Percentiles rank a stretch among this genome's conserved stretches.
Evolutionary conservation across 2,888 invertebrate genomes (phyloP).

Genomic region (Tupiocoris notatus): DNA sequence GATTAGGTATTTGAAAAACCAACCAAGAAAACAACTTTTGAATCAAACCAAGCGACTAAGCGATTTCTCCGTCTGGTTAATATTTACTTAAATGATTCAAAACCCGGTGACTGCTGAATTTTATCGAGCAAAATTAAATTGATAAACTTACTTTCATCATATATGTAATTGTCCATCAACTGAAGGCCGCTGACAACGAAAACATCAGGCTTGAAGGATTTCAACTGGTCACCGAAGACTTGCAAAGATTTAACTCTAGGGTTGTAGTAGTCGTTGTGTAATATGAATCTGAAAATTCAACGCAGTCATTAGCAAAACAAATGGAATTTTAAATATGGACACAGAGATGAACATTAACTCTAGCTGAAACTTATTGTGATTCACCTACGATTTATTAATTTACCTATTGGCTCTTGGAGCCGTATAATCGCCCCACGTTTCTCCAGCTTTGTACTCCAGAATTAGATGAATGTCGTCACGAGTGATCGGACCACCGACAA

Average conservation of each 20-base stretch:
- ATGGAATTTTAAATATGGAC: no score
- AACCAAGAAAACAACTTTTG: no score
- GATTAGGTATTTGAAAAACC: no score
- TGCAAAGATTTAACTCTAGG: conserved; percentile 72
- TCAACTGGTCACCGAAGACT: conserved; percentile 64
- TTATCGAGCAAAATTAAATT: neutral
- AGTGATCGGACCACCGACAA: conserved; percentile 64
- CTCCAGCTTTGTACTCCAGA: conserved; percentile 74
- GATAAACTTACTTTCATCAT: conserved; percentile 59
- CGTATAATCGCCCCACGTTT: conserved; percentile 70
- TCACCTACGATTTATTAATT: no score
- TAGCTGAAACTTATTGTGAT: no score
- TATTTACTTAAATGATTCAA: conserved; percentile 7
- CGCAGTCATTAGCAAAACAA: no score
- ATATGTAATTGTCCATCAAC: conserved; percentile 85
- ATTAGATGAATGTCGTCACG: conserved; percentile 79
- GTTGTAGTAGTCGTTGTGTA: conserved; percentile 80
- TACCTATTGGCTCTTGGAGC: conserved; percentile 77
- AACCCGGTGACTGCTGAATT: neutral
- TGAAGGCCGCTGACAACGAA: conserved; percentile 80
- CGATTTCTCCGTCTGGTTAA: no score
- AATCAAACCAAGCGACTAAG: no score
- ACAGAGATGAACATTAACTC: no score
- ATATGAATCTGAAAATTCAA: conserved; percentile 67
- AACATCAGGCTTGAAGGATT: conserved; percentile 66